Evolutionary conservation across 2,888 invertebrate genomes (phyloP), one percentile per base, ranked within the genome.

Genomic region (Eupithecia pulchellata): DNA sequence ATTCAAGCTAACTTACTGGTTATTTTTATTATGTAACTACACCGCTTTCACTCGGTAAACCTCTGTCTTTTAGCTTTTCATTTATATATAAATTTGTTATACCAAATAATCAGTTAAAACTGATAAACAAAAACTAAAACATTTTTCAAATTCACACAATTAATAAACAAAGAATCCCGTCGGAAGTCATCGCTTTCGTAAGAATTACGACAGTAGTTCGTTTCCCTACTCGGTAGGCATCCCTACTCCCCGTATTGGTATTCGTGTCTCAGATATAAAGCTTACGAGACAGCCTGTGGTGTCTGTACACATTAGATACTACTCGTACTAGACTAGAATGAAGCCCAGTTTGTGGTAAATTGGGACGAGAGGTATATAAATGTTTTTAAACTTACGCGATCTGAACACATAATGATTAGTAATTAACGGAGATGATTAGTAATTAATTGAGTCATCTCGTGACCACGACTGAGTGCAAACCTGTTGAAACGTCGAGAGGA

Each of bases 211-310:
- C 11, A 47, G 52, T 62, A 64, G 62, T 72, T 64, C 63, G 67
- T 58, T 27, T 61, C 20, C 39, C 32, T 8, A n/a, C 32, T 34
- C 17, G 66, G 66, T 60, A 30, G 57, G 30, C 71, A 73, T 58
- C 77, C 74, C 73, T 74, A 63, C 14, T 65, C 66, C 55, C 30
- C 39, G 29, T 64, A 66, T 70, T 61, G 27, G 27, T 57, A 52
- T 64, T 20, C 20, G 32, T 57, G 57, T 29, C 66, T 70, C 62
- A 68, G 68, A 72, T 73, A 73, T 77, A 77, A 76, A 73, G 67
- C 74, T 70, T 62, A 69, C 71, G 73, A 74, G 74, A 77, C 75
- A 71, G 61, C 64, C 60, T n/a, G n/a, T 27, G 30, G n/a, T 60
- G 58, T 9, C n/a, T 30, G 58, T 60, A 60, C 58, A 60, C 29